Percentiles rank a stretch among this genome's conserved stretches.
Evolutionary conservation across 2,113 vertebrate species (phyloP).

Genomic region (Ctenomys sociabilis): DNA sequence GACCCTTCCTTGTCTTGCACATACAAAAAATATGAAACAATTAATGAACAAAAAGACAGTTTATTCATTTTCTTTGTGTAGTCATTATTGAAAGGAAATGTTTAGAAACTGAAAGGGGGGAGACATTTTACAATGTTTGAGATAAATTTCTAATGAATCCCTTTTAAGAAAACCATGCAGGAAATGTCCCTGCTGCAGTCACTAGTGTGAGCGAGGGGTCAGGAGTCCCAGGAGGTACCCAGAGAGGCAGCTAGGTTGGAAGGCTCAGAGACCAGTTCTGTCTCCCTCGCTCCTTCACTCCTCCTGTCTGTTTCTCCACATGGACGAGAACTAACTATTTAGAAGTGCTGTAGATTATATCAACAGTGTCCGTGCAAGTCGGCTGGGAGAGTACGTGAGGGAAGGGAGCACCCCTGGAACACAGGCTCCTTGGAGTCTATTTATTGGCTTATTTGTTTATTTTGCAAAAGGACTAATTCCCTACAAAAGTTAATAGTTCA

Average conservation of each 20-base stretch:
- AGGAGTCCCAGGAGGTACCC: too few relatives aligned
- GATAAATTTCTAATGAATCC: not conserved
- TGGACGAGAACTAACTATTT: not conserved
- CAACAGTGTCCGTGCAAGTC: not conserved
- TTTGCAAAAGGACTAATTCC: conserved; percentile 58
- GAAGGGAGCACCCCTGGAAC: not conserved
- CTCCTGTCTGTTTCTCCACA: not conserved
- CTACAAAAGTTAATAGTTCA: conserved; percentile 15
- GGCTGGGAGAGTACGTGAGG: not conserved
- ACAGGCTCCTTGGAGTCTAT: conserved; percentile 34
- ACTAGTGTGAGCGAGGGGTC: not conserved
- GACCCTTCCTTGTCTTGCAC: not conserved
- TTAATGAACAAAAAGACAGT: not conserved
- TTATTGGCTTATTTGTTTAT: conserved; percentile 65
- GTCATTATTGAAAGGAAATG: not conserved
- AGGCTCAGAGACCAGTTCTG: not conserved
- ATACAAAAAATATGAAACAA: not conserved
- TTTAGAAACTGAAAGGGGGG: not conserved
- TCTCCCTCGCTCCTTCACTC: not conserved
- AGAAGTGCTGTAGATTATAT: not conserved
- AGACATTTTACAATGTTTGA: not conserved
- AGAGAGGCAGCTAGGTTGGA: not conserved
- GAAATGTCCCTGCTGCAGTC: not conserved
- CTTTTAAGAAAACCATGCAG: not conserved
- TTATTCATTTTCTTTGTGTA: not conserved